Conservation (phyloP, 2,888 invertebrate species). For the Cremastinae sp. region DNA sequence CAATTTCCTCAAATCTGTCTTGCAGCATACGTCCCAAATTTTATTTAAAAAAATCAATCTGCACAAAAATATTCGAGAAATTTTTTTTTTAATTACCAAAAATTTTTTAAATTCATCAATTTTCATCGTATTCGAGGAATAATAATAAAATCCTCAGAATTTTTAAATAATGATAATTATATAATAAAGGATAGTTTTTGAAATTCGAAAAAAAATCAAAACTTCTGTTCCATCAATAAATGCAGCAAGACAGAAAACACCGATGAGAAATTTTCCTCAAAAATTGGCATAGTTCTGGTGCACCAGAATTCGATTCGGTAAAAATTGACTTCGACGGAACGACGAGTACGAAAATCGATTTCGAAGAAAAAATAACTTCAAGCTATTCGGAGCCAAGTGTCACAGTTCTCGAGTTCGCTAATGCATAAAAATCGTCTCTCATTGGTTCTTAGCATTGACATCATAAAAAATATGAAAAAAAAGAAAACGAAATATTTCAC, state of each 20-base stretch:
- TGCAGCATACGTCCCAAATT: constrained; percentile 52
- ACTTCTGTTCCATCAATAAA: constrained; percentile 15
- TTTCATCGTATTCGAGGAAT: too few relatives aligned
- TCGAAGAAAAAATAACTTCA: constrained; percentile 33
- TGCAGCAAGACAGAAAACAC: constrained; percentile 62
- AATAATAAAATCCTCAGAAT: too few relatives aligned
- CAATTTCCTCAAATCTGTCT: constrained; percentile 55
- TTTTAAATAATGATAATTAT: too few relatives aligned
- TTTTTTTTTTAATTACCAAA: neutral
- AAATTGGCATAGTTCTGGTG: constrained; percentile 62
- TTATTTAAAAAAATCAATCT: too few relatives aligned
- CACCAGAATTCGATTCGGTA: constrained; percentile 56
- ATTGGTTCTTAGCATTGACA: constrained; percentile 57
- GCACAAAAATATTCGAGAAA: neutral
- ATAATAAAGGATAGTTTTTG: neutral
- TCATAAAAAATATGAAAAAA: constrained; percentile 44
- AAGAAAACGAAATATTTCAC: constrained; percentile 56
- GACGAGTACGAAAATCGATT: constrained; percentile 31
- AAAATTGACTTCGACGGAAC: constrained; percentile 18
- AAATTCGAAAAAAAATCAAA: neutral
- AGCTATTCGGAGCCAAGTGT: constrained; percentile 55
- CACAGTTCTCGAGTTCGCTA: constrained; percentile 54
- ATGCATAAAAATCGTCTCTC: constrained; percentile 52
- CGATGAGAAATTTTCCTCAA: constrained; percentile 31
- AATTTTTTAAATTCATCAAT: too few relatives aligned